Conservation (phyloP, 2,797 vertebrate genomes). For the Cichlasoma orientale region DNA sequence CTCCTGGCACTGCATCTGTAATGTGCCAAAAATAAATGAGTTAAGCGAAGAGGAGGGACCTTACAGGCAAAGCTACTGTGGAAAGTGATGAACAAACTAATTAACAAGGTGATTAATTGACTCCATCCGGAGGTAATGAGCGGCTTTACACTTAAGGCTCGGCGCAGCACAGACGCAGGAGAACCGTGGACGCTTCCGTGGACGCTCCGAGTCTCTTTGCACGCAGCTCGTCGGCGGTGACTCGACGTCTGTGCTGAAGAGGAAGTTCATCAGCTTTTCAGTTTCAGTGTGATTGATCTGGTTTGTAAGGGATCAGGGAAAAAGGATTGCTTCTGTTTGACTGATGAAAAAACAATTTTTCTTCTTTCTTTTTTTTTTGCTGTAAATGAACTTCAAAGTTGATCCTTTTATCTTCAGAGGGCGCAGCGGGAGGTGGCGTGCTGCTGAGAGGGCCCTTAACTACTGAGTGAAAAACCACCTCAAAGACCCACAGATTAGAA, state of each 20-base stretch:
- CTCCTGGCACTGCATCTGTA: not conserved
- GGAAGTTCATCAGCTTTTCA: slow-evolving; percentile 11
- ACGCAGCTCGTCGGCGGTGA: not conserved
- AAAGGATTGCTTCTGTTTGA: slow-evolving; percentile 5
- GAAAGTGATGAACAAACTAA: slow-evolving; percentile 40
- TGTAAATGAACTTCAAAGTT: slow-evolving; percentile 36
- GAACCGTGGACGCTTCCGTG: not conserved
- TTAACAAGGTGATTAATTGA: slow-evolving; percentile 44
- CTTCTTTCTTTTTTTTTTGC: not conserved
- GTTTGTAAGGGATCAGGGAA: slow-evolving; percentile 24
- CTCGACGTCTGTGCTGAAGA: not conserved
- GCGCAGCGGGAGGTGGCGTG: slow-evolving; percentile 9
- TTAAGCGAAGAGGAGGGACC: not conserved
- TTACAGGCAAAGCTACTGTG: slow-evolving; percentile 6
- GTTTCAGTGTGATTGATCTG: slow-evolving; percentile 1
- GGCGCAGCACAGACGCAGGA: not conserved
- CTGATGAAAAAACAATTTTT: slow-evolving; percentile 28
- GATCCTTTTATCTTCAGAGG: slow-evolving; percentile 39
- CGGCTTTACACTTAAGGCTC: not conserved
- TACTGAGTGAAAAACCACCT: slow-evolving; percentile 46
- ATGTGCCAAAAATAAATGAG: slow-evolving; percentile 12
- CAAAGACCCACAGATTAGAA: slow-evolving; percentile 49
- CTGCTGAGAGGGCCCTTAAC: slow-evolving; percentile 19
- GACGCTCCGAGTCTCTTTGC: not conserved
- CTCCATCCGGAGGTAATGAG: slow-evolving; percentile 16